Base-by-base conservation (phyloP, 2,797 vertebrate genomes). In the Xenopus petersii region DNA sequence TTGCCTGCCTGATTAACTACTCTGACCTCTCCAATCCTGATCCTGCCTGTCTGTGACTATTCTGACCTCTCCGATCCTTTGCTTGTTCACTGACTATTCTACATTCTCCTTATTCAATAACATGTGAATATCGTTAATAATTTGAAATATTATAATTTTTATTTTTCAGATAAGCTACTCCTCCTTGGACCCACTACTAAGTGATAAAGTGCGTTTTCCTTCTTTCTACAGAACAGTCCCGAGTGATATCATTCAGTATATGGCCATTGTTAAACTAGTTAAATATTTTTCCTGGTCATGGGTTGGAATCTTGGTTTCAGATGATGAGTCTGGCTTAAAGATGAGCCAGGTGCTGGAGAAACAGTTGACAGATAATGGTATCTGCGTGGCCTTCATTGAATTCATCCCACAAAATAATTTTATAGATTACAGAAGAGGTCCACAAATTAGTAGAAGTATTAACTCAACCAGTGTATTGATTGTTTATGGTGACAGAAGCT, bases 141-240 rank as follows among this genome's bases (percentile, higher is more conserved):
- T 10, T 49, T 3, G 2, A 9, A 10, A 49, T 13, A 49, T 49
- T 49, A 11, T 11, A 0, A 3, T 13, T 49, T 2, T 11, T 55
- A 13, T 55, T 13, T 69, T 61, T 8, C 68, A 70, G 68, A 61
- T 70, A 3, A 70, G 68, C 33, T 60, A 61, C 46, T 58, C 56
- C 7, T 5, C 42, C 16, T n/a, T 17, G 33, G 68, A 70, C 59
- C 21, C 42, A 48, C 16, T 47, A 42, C 59, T 61, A 2, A 61
- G 56, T 47, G 21, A 70, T 17, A 61, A 54, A 48, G 24, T 24
- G 8, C 17, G 26, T 5, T 60, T 48, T 48, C 68, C 56, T 5
- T 21, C 21, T 13, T 61, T 70, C 13, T 61, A 70, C 21, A n/a
- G 56, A 24, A 70, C 42, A 1, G 8, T 47, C 4, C 2, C 11